Evolutionary conservation across 2,113 vertebrate species (phyloP), one percentile per base, ranked within the genome.

Genomic region (Ceyx melanurus): DNA sequence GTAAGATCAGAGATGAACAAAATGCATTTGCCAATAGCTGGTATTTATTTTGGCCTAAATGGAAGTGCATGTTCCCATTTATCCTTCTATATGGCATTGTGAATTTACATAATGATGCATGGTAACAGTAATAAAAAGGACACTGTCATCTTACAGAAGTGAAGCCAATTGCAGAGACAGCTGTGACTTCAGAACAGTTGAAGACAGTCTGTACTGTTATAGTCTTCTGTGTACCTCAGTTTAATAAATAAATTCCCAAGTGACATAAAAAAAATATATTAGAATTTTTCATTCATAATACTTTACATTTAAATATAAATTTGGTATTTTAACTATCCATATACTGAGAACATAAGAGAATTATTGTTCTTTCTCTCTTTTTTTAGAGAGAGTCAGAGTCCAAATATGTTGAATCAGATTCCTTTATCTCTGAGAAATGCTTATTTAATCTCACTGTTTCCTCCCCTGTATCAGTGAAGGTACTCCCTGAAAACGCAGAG

Each of bases 31-130:
- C 56, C 45, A 87, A 66, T 77, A 85, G 85, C 51, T 64, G 75
- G 9, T 45, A 78, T 88, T 95, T 92, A 65, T 75, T 88, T 65
- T 86, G 61, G 37, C 25, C 75, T 81, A 83, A 78, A 81, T 58
- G 22, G 61, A 84, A 91, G 35, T 72, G 68, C 8, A 56, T 54
- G 35, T 82, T 89, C 42, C 72, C 50, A 84, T 90, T 91, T 72
- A 81, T 79, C 58, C 51, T 93, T 85, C 71, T 81, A 26, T 35
- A 86, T 48, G 51, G 64, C 33, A 70, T 11, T 84, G 28, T 43
- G 37, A 68, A 92, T 72, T 80, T 90, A 37, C 74, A 74, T 85
- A 80, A 83, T 45, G 60, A 82, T 71, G 23, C 14, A 57, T 67
- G 46, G 40, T 90, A 81, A 66, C 26, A 5, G 11, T 56, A 26